Conservation (phyloP, 2,888 invertebrate species). For the Tenthredo notha region DNA sequence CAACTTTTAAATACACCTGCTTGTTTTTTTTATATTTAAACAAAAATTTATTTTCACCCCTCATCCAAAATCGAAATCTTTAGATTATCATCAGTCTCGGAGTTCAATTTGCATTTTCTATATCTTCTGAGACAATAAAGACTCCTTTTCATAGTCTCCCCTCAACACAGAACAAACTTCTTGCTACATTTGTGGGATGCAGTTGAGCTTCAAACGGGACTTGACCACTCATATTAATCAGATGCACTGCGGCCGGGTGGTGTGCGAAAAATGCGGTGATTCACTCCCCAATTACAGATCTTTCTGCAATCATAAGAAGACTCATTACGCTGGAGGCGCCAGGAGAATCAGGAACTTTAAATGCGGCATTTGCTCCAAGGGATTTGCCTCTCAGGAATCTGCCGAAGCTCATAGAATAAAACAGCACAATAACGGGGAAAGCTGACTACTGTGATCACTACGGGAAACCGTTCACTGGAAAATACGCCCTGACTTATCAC, state of each 20-base stretch:
- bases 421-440: conserved; percentile 49
- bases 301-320: conserved; percentile 52
- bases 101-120: neutral
- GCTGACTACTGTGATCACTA: conserved; percentile 55
- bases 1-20: neutral
- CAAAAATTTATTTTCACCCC: neutral
- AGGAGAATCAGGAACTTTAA: conserved; percentile 42
- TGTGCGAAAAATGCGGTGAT: conserved; percentile 46
- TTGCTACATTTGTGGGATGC: conserved; percentile 35
- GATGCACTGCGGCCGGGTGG: conserved; percentile 35
- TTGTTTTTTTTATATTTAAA: neutral
- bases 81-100: neutral
- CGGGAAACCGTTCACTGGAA: conserved; percentile 60
- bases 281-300: conserved; percentile 47
- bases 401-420: conserved; percentile 37
- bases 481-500: conserved; percentile 59
- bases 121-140: neutral
- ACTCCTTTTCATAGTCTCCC: neutral
- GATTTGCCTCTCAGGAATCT: conserved; percentile 46
- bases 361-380: conserved; percentile 47
- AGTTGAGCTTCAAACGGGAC: conserved; percentile 42
- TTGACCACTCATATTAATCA: conserved; percentile 47
- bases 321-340: conserved; percentile 9
- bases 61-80: neutral
- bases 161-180: neutral